Percentiles rank a stretch among this genome's conserved stretches.
These are phyloP conservation scores for Pterostichus madidus DNA, from an alignment of 2,888 invertebrate species.

Conservation along the genomic window DNA sequence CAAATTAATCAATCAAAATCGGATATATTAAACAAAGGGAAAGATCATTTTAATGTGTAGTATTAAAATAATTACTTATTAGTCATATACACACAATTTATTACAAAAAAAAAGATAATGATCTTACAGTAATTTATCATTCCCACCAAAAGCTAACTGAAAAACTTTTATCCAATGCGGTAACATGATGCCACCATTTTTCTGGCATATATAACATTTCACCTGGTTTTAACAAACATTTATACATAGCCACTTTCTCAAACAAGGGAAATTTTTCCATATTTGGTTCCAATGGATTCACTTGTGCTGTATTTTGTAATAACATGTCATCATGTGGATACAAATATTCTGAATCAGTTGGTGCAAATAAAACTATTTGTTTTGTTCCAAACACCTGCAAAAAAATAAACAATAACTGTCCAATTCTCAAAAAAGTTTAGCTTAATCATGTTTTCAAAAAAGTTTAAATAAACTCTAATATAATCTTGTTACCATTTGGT, in stretches of 20 bases:
- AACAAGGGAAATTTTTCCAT: conserved; percentile 86
- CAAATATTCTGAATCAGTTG: conserved; percentile 83
- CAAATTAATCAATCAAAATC: too few species aligned
- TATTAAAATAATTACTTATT: too few species aligned
- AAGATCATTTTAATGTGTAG: too few species aligned
- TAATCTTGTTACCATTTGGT: too few species aligned
- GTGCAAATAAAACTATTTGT: conserved; percentile 90
- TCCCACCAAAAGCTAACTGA: conserved; percentile 99
- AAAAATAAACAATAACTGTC: conserved; percentile 57
- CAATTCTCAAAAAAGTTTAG: too few species aligned
- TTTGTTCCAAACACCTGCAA: conserved; percentile 91
- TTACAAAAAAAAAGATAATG: conserved; percentile 9
- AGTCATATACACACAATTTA: too few species aligned
- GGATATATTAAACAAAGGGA: too few species aligned
- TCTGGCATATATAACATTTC: conserved; percentile 97
- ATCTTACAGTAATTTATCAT: conserved; percentile 75
- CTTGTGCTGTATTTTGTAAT: conserved; percentile 93
- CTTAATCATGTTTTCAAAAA: too few species aligned
- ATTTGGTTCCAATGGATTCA: conserved; percentile 91
- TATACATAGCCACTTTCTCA: conserved; percentile 81
- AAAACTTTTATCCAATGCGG: conserved; percentile 92
- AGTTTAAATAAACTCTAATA: too few species aligned
- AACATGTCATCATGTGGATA: conserved; percentile 90
- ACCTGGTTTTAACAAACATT: conserved; percentile 88
- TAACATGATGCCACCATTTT: conserved; percentile 98